phyloP scores from a whole-genome alignment of 2,888 invertebrate genomes.

The Latrodectus elegans region DNA sequence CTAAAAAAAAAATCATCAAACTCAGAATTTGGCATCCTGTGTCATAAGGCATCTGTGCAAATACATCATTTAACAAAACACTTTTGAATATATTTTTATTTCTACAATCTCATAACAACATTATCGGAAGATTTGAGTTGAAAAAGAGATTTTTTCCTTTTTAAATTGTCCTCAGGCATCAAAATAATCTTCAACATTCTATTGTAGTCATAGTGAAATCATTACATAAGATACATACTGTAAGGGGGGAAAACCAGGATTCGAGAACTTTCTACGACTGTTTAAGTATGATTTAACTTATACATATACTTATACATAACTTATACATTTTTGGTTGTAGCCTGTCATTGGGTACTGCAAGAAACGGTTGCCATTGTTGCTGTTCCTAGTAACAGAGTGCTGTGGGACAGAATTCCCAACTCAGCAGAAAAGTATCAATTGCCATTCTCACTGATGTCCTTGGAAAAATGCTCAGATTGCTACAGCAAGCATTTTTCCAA shows the following conservation, averaged over 20 bases:
- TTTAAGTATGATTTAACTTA: not conserved
- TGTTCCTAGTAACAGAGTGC: not conserved
- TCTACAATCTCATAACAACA: no score
- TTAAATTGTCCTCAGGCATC: no score
- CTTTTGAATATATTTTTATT: no score
- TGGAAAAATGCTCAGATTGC: not conserved
- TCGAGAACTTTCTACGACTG: not conserved
- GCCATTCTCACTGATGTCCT: slow-evolving; percentile 28
- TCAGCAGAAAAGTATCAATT: slow-evolving; percentile 30
- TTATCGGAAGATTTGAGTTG: no score
- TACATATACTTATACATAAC: not conserved
- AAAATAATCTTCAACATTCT: no score
- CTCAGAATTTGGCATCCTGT: no score
- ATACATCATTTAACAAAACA: no score
- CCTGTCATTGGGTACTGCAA: slow-evolving; percentile 55
- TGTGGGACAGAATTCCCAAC: slow-evolving; percentile 27
- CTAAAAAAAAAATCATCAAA: no score
- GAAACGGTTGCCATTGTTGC: slow-evolving; percentile 48
- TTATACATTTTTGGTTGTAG: not conserved
- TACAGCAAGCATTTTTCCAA: not conserved
- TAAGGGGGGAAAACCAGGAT: not conserved
- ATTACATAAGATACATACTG: no score
- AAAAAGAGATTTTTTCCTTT: no score
- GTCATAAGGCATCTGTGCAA: no score
- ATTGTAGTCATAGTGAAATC: no score